Base-by-base conservation (phyloP, 2,888 invertebrate species). In the Cheilosia variabilis region DNA sequence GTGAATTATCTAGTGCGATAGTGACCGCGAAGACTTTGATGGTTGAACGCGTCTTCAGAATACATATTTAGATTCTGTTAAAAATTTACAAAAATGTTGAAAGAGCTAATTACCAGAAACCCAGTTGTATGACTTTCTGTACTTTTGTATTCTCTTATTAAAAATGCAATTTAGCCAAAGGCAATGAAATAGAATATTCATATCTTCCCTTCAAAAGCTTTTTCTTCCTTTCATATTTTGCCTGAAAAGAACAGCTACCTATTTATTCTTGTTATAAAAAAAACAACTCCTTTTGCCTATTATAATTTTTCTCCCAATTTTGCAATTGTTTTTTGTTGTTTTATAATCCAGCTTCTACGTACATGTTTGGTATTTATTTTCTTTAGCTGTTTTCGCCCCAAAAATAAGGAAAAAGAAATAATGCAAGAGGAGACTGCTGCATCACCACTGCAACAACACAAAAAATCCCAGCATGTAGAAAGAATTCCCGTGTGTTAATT, bases 401-500 rank as follows among this genome's bases (percentile, higher is more conserved):
- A 72, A 72, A 58, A 45, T 41, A 50, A 31, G 17, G 9, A 31
- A 50, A 31, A 55, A 73, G 37, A 60, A 72, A 52, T 34, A 60
- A 68, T 52, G 52, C 13, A 73, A 22, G 53, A 52, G 34, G 34
- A n/a, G 31, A 24, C 13, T 15, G 43, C 53, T 82, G 83, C 83
- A 83, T 79, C 66, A 37, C 53, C n/a, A 66, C 53, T 82, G 83
- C 83, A 83, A 84, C 66, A 45, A 53, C 13, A 66, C 37, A 47
- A 63, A 79, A 65, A 57, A 43, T 50, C 57, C 45, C 22, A 43
- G 43, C 73, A 68, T 62, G 57, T 50, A 83, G 34, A 62, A 66
- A 83, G 34, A 62, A 66, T 37, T 37, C 53, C 62, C 76, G 86
- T 86, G 86, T 81, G 86, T 86, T 86, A 86, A 86, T 86, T 86